Evolutionary conservation across 2,888 invertebrate species (phyloP), one percentile per base, ranked within the genome.

Genomic region (Cylindroiulus punctatus): DNA sequence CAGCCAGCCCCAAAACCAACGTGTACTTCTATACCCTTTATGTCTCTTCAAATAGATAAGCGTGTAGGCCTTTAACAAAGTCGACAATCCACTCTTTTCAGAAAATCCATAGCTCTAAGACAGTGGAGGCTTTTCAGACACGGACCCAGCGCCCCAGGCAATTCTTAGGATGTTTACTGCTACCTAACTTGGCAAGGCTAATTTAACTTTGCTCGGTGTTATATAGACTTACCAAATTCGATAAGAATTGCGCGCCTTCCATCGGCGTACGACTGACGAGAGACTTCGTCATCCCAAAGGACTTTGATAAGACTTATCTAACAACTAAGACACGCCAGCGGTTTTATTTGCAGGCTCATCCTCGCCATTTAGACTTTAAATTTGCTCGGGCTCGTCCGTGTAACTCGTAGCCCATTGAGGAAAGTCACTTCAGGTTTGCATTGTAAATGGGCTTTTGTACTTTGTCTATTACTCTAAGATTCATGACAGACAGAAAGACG

Each of bases 21-120:
- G 57, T 57, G 57, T 19, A 57, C 57, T 57, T 22, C 57, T 57
- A n/a, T 22, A 57, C 57, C 22, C 57, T 57, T 57, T 57, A 57
- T 57, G 22, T 57, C 57, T 57, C 57, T 57, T 57, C 57, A 57
- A 57, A 57, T 57, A 57, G 57, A 57, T 57, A 57, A 57, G 22
- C 57, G 22, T 57, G n/a, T 57, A 57, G 57, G 57, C 57, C 57
- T 57, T 57, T 57, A 57, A 57, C 57, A 57, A 57, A 57, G 57
- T 57, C 57, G 57, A 57, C 57, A 57, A 57, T 57, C 57, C 57
- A 57, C 57, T 57, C 57, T 57, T 57, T 57, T 22, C 57, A 57
- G 57, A 57, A 57, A 57, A 57, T 57, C 57, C 57, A 57, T 57
- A 57, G 57, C 57, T 57, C n/a, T 57, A 57, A 57, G 57, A 57